These are phyloP conservation scores for Hylia prasina DNA, from an alignment of 2,113 vertebrate genomes.

Conservation along the genomic window DNA sequence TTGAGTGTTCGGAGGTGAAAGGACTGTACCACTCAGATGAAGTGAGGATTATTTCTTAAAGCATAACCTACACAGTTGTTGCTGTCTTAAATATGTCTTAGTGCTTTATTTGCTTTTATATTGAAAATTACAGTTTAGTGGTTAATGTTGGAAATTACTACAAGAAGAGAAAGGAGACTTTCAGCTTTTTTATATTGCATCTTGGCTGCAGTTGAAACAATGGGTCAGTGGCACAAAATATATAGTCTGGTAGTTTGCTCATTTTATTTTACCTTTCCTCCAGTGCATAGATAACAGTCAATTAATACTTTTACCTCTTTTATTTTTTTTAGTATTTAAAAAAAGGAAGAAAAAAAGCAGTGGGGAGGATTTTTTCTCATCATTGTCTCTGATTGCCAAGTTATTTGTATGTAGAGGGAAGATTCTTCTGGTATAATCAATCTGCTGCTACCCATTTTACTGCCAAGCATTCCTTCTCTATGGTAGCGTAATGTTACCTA, in stretches of 20 bases:
- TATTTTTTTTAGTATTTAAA: neutral
- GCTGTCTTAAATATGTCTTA: neutral
- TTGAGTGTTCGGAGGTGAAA: neutral
- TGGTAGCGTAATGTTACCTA: conserved; percentile 74
- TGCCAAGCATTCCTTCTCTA: conserved; percentile 69
- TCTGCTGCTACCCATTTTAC: conserved; percentile 61
- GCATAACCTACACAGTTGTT: neutral
- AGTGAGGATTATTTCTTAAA: neutral
- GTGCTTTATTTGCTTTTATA: neutral
- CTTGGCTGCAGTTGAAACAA: neutral
- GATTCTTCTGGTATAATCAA: conserved; percentile 62
- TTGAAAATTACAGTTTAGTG: neutral
- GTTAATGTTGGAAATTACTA: neutral
- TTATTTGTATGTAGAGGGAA: conserved; percentile 57
- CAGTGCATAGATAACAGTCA: neutral
- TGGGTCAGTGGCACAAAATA: neutral
- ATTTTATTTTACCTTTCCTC: conserved; percentile 7
- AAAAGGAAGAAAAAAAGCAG: neutral
- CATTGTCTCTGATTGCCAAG: conserved; percentile 1
- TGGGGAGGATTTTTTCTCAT: neutral
- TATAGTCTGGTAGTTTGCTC: neutral
- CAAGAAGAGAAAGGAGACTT: neutral
- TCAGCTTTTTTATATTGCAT: neutral
- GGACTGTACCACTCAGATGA: neutral
- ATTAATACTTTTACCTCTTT: neutral